Evolutionary conservation across 1,140 invertebrate species (phyloP), one percentile per base, ranked within the genome.

Genomic region (Ctenoplectra terminalis): DNA sequence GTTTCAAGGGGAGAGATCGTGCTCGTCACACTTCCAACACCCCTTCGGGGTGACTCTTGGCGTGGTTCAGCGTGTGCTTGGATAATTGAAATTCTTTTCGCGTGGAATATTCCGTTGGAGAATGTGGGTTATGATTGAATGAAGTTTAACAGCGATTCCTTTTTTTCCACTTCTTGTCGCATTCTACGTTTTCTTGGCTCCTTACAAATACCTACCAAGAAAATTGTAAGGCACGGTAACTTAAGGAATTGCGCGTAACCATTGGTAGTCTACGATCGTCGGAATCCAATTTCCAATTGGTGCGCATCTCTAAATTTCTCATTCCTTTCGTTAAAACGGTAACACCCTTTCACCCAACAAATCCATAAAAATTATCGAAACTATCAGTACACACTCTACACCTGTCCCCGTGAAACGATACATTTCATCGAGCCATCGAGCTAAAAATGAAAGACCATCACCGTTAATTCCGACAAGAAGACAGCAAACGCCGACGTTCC

Each of bases 401-500:
- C 29, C 50, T 31, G 26, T 26, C 20, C 5, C 13, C 20, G 11
- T 52, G 34, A 37, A 52, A 26, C 11, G 20, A 34, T 9, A 54
- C 31, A 9, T 7, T 20, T 66, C 6, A 46, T 29, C 64, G 26
- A 11, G 11, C 15, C 20, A 17, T 37, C 17, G 5, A 31, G 31
- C 29, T 9, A 58, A 64, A 54, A 60, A 74, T 17, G 29, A 46
- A 81, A 56, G 72, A 56, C 23, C 31, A 34, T 34, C n/a, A n/a
- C 34, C 31, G 78, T 81, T 81, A 81, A 81, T 71, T 48, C 50
- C 31, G 60, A 23, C 71, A 63, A 66, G 71, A 75, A 81, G 70
- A 81, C 61, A 81, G 69, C 64, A 66, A 69, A 86, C 82, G 83
- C 54, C 84, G 83, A 86, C 85, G 72, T 86, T 86, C 84, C 85